Evolutionary conservation across 2,113 vertebrate species (phyloP).

Genomic region (Rhea americana): DNA sequence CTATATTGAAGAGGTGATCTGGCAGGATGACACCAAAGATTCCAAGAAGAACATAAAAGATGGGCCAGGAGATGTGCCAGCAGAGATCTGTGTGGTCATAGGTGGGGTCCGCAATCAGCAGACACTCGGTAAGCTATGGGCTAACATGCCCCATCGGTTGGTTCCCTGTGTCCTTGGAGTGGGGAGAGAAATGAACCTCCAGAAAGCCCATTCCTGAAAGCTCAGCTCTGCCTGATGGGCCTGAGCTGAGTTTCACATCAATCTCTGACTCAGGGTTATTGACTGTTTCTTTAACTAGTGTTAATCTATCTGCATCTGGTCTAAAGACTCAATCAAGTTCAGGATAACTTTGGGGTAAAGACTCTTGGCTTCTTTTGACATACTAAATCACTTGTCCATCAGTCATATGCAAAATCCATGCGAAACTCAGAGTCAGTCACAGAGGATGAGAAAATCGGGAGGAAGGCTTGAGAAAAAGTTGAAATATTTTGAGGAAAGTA

Average conservation of each 20-base stretch:
- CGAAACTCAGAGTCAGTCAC: neutral
- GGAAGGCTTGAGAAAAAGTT: neutral
- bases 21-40: slow-evolving; percentile 83
- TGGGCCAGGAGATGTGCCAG: slow-evolving; percentile 80
- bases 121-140: slow-evolving; percentile 84
- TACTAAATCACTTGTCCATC: neutral
- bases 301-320: neutral
- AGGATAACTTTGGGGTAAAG: neutral
- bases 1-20: slow-evolving; percentile 79
- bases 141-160: fast-evolving
- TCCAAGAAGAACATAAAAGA: slow-evolving; percentile 84
- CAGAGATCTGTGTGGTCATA: slow-evolving; percentile 96
- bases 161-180: neutral
- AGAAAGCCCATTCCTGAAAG: neutral
- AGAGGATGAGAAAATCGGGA: neutral
- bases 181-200: neutral
- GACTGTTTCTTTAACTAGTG: neutral
- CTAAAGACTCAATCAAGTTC: neutral
- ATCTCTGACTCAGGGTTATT: neutral
- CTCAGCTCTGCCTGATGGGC: neutral
- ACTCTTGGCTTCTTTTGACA: neutral
- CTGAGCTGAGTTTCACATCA: neutral
- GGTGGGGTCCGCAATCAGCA: slow-evolving; percentile 91
- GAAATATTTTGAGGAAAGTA: neutral
- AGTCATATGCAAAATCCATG: neutral